A percentile compares a stretch with the other conserved stretches of the same genome.
These are phyloP conservation scores for Mythimna ferrago DNA, from an alignment of 2,888 invertebrate species.

Conservation along the genomic window DNA sequence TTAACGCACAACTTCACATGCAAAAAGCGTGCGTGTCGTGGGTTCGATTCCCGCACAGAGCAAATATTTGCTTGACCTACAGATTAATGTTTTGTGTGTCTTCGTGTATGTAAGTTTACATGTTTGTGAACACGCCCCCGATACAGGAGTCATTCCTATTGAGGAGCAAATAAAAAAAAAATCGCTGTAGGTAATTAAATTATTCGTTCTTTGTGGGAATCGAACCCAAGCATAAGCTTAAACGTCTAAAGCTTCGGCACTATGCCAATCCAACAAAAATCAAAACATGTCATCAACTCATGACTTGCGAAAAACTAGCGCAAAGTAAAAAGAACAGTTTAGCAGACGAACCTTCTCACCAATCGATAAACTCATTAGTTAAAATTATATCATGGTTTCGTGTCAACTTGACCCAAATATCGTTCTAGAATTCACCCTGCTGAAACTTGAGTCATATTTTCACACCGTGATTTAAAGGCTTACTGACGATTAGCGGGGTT, in stretches of 20 bases:
- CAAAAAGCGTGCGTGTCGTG: too few species aligned
- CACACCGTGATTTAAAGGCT: neutral
- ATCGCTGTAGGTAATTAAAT: too few species aligned
- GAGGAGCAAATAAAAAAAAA: too few species aligned
- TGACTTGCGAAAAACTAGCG: slow-evolving; percentile 22
- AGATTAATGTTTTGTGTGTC: too few species aligned
- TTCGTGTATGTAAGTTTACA: too few species aligned
- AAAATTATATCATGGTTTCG: slow-evolving; percentile 31
- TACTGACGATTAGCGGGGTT: too few species aligned
- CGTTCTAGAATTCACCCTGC: slow-evolving; percentile 16
- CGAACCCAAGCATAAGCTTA: neutral
- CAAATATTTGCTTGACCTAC: too few species aligned
- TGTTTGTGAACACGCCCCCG: too few species aligned
- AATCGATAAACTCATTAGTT: slow-evolving; percentile 52
- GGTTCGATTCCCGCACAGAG: too few species aligned
- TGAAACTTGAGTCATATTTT: slow-evolving; percentile 16
- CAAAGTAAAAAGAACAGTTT: neutral
- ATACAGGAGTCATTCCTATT: too few species aligned
- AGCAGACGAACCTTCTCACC: slow-evolving; percentile 1
- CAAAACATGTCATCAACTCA: neutral
- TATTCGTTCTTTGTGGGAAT: neutral
- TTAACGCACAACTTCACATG: neutral
- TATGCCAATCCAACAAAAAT: neutral
- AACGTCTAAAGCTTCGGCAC: neutral
- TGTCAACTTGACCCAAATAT: slow-evolving; percentile 35